phyloP scores from a whole-genome alignment of 1,140 invertebrate genomes.

The Zaprionus inermis region DNA sequence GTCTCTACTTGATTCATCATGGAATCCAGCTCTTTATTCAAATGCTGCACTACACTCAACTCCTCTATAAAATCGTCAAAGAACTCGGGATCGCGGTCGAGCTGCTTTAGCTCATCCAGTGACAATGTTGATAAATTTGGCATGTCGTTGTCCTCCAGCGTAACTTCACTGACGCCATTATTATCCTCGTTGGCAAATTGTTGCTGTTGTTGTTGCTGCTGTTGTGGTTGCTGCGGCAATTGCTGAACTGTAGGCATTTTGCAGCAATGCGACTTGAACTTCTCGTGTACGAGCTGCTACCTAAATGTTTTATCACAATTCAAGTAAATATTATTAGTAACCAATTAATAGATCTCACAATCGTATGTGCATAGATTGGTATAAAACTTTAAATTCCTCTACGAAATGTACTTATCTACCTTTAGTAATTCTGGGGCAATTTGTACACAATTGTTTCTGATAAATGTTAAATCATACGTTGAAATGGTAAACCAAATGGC shows the following conservation, averaged over 20 bases:
- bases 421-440: not conserved
- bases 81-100: constrained; percentile 88
- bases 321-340: not conserved
- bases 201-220: constrained; percentile 27
- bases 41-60: constrained; percentile 87
- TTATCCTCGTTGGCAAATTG: constrained; percentile 45
- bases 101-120: constrained; percentile 88
- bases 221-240: constrained; percentile 37
- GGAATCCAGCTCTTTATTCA: constrained; percentile 89
- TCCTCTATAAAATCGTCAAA: constrained; percentile 90
- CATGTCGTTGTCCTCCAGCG: constrained; percentile 82
- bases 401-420: not conserved
- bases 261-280: constrained; percentile 14
- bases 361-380: not conserved
- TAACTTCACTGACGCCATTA: constrained; percentile 35
- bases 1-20: constrained; percentile 89
- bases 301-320: not conserved
- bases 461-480: constrained; percentile 27
- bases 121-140: constrained; percentile 88
- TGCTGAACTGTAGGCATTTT: constrained; percentile 65
- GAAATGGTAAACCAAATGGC: not conserved
- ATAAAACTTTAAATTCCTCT: not conserved
- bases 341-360: not conserved
- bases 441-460: constrained; percentile 3
- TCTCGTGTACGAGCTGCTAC: constrained; percentile 2